These are phyloP conservation scores for Scalopus aquaticus DNA, from an alignment of 2,113 vertebrate species.

Conservation along the genomic window DNA sequence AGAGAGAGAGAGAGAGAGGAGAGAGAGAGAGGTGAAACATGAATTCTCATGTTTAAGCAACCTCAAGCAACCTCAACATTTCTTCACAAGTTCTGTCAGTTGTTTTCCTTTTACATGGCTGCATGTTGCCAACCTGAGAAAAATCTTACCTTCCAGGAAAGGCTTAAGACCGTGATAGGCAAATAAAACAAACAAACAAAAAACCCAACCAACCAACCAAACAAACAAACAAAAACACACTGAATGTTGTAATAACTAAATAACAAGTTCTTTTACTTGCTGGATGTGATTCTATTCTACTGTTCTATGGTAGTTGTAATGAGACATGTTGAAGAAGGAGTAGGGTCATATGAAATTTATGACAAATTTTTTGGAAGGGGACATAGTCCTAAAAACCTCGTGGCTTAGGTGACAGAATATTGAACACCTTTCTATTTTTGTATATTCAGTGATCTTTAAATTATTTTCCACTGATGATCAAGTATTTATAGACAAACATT, in stretches of 20 bases:
- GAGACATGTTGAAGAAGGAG: not conserved
- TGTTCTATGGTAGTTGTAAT: not conserved
- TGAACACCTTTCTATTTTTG: not conserved
- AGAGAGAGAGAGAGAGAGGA: not conserved
- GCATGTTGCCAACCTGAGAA: slow-evolving; percentile 22
- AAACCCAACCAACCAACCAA: too few species aligned
- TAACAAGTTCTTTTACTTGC: not conserved
- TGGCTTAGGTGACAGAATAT: not conserved
- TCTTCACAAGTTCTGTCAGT: slow-evolving; percentile 36
- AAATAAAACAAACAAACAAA: not conserved
- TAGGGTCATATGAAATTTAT: not conserved
- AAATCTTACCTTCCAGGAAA: slow-evolving; percentile 57
- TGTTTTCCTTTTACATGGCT: slow-evolving; percentile 17
- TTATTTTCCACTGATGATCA: not conserved
- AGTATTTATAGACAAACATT: not conserved
- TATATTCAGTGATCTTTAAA: not conserved
- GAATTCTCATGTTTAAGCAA: not conserved
- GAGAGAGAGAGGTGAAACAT: not conserved
- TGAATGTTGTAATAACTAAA: not conserved
- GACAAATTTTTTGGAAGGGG: not conserved
- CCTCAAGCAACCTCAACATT: slow-evolving; percentile 20
- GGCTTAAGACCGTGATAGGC: not conserved
- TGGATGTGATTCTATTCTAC: slow-evolving; percentile 36
- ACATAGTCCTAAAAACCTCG: not conserved
- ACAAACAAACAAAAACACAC: not conserved